Base-by-base conservation (phyloP, 2,797 vertebrate species). In the Bradypus variegatus region DNA sequence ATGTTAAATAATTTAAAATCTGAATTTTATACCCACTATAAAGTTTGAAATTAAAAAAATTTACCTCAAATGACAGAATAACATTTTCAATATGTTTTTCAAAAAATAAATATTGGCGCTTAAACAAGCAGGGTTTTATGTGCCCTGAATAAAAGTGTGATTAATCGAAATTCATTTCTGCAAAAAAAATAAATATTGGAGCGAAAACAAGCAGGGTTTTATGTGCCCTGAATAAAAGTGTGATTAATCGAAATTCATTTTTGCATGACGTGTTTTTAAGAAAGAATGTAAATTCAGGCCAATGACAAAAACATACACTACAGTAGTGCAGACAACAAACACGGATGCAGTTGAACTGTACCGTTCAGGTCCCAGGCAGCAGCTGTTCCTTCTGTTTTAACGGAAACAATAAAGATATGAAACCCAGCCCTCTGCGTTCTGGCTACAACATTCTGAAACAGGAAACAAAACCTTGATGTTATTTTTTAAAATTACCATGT, bases 391-490 rank as follows among this genome's bases (percentile, higher is more conserved):
- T 97, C 97, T 0, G 98, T 94, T 86, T 96, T 93, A 83, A 98
- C 94, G 70, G 96, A 96, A 45, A 99, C 96, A 38, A 98, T 97
- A 79, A 99, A 98, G 72, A 98, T 95, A 91, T 98, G 98, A 15
- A 98, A 98, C 2, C 98, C 98, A 45, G 98, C 98, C 96, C 96
- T 98, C 97, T 98, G 98, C 15, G 98, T 98, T 81, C 97, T 98
- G 83, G 98, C 97, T 53, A 98, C 97, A 86, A 98, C 96, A 75
- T 98, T 95, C 93, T 98, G 96, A 96, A 97, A 95, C 23, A 62
- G 5, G 27, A 90, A 18, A 93, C 89, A 94, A 94, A 84, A 73
- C 60, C 53, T 89, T 86, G 31, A 77, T 64, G 48, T 91, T 84
- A 93, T 81, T 92, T 91, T 79, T 36, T 8, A 0, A 72, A 91